A percentile compares a stretch with the other conserved stretches of the same genome.
phyloP scores from a whole-genome alignment of 2,113 vertebrate species.

The Pygoscelis antarcticus region DNA sequence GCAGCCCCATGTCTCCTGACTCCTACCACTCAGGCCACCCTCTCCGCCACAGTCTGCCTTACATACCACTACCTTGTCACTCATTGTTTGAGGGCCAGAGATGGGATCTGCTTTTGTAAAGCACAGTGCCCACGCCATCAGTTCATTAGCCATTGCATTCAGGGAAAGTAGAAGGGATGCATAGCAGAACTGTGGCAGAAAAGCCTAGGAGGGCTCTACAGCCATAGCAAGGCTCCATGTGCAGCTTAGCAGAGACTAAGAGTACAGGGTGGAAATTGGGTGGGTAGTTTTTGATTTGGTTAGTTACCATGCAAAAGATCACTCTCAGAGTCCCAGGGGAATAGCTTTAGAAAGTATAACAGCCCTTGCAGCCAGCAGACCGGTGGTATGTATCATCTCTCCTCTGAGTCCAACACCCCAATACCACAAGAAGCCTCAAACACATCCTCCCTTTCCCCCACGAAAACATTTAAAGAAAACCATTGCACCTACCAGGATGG shows the following conservation, averaged over 20 bases:
- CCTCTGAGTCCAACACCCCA: not conserved
- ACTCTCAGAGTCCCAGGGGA: not conserved
- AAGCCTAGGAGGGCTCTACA: not conserved
- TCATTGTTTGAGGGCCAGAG: not conserved
- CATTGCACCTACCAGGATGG: not conserved
- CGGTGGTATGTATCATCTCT: not conserved
- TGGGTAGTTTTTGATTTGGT: not conserved
- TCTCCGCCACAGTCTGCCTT: not conserved
- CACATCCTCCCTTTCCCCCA: not conserved
- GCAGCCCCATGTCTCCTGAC: not conserved
- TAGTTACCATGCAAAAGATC: not conserved
- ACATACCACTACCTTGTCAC: not conserved
- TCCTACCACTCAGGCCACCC: not conserved
- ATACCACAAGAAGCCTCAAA: not conserved
- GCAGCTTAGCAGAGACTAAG: not conserved
- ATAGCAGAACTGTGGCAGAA: not conserved
- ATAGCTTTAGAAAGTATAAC: not conserved
- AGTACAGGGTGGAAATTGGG: not conserved
- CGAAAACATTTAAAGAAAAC: not conserved
- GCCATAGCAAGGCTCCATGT: rapidly evolving
- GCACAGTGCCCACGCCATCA: not conserved
- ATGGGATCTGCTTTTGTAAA: not conserved
- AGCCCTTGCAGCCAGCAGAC: not conserved
- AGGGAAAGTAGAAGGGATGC: not conserved
- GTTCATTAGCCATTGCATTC: not conserved